Conservation (phyloP, 2,797 vertebrate genomes). For the Hyperoplus lanceolatus region DNA sequence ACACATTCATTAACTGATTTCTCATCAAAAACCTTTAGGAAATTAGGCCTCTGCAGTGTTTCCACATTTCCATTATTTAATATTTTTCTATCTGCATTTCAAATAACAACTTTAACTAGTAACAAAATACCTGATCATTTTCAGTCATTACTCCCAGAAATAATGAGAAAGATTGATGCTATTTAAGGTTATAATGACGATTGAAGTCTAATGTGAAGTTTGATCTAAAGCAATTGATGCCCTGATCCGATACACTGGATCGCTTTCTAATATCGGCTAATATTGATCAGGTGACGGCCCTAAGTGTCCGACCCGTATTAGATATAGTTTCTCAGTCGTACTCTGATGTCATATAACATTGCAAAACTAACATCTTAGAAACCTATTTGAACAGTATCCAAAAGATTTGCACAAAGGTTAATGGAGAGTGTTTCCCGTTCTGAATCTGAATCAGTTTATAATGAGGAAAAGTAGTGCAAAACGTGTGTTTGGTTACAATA, state of each 20-base stretch:
- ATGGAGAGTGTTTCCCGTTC: neutral
- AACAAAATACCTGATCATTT: neutral
- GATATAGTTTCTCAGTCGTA: neutral
- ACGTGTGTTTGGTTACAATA: neutral
- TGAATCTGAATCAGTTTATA: neutral
- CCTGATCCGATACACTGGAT: conserved; percentile 38
- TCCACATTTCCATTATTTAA: neutral
- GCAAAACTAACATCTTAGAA: neutral
- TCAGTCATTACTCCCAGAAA: neutral
- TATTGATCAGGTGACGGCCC: conserved; percentile 38
- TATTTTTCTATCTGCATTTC: neutral
- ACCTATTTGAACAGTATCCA: neutral
- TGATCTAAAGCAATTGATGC: conserved; percentile 40
- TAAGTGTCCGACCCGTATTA: conserved; percentile 16
- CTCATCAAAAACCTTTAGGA: neutral
- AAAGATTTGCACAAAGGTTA: neutral
- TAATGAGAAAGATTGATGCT: neutral
- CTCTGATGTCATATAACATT: neutral
- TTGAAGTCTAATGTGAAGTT: conserved; percentile 14
- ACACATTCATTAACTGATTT: neutral
- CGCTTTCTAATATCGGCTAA: conserved; percentile 1
- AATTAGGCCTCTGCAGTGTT: neutral
- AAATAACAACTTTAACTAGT: neutral
- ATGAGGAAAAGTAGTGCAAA: neutral
- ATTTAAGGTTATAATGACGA: conserved; percentile 24